Percentiles rank a stretch among this genome's conserved stretches.
phyloP scores from a whole-genome alignment of 2,797 vertebrate species.

The Podarcis siculus region DNA sequence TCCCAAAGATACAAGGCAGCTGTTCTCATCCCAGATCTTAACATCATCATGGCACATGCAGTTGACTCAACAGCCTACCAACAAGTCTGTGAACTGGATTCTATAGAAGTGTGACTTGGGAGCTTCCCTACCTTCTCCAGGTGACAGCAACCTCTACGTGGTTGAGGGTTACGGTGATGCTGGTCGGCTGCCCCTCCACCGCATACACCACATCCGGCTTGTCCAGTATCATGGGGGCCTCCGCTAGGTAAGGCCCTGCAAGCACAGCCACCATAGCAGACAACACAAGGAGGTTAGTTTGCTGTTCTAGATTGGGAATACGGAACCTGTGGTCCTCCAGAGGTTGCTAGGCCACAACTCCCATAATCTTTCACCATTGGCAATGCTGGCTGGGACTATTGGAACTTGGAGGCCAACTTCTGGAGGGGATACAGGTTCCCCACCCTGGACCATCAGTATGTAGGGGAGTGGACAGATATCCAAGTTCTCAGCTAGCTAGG shows the following conservation, averaged over 20 bases:
- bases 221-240: slow-evolving; percentile 88
- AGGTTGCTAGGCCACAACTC: too few species aligned
- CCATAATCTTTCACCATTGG: neutral
- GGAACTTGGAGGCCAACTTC: too few species aligned
- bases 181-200: slow-evolving; percentile 91
- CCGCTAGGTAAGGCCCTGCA: slow-evolving; percentile 89
- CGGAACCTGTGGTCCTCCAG: too few species aligned
- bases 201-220: slow-evolving; percentile 92
- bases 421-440: too few species aligned
- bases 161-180: slow-evolving; percentile 90
- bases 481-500: fast-evolving
- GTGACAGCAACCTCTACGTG: slow-evolving; percentile 88
- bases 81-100: neutral
- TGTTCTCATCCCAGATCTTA: neutral
- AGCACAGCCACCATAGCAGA: neutral
- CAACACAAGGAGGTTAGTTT: neutral
- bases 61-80: too few species aligned
- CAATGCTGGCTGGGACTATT: neutral
- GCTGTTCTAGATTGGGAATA: neutral
- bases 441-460: neutral
- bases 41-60: neutral
- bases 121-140: slow-evolving; percentile 88
- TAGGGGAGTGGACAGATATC: neutral
- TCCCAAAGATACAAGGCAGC: neutral
- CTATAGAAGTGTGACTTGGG: neutral